phyloP scores from a whole-genome alignment of 2,113 vertebrate genomes.

The Acanthisitta chloris region DNA sequence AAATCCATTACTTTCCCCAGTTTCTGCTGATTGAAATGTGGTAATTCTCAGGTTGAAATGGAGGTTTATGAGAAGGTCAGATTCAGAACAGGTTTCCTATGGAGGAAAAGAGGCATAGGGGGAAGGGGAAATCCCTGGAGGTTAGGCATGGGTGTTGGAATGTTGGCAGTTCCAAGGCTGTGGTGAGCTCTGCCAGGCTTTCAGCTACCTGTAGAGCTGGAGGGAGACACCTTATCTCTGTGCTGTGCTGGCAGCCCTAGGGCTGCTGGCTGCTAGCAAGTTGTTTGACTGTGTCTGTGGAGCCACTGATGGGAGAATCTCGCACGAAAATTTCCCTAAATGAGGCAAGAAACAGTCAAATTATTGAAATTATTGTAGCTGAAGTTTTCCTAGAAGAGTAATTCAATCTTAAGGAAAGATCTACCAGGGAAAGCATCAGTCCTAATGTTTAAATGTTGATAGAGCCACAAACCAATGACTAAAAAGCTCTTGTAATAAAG shows the following conservation, averaged over 20 bases:
- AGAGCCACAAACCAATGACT: background rate
- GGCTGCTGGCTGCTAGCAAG: background rate
- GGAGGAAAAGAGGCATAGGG: background rate
- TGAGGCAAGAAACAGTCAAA: background rate
- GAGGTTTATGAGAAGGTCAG: background rate
- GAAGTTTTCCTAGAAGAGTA: background rate
- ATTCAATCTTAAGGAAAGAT: background rate
- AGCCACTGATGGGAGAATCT: background rate
- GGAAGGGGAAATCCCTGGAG: background rate
- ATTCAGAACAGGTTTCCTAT: background rate
- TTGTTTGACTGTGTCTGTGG: background rate
- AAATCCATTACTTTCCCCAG: background rate
- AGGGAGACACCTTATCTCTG: rapidly evolving
- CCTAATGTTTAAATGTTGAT: background rate
- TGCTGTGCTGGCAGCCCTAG: background rate
- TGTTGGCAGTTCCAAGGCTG: background rate
- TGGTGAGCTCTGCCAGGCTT: background rate
- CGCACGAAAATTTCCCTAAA: background rate
- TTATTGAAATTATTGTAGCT: background rate
- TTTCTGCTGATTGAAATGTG: background rate
- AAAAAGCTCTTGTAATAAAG: background rate
- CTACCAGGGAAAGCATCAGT: background rate
- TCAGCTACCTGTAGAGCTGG: background rate
- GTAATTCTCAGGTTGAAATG: rapidly evolving
- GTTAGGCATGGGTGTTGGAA: rapidly evolving